These are phyloP conservation scores for Cylloceria caligata DNA, from an alignment of 2,888 invertebrate genomes.

Conservation along the genomic window DNA sequence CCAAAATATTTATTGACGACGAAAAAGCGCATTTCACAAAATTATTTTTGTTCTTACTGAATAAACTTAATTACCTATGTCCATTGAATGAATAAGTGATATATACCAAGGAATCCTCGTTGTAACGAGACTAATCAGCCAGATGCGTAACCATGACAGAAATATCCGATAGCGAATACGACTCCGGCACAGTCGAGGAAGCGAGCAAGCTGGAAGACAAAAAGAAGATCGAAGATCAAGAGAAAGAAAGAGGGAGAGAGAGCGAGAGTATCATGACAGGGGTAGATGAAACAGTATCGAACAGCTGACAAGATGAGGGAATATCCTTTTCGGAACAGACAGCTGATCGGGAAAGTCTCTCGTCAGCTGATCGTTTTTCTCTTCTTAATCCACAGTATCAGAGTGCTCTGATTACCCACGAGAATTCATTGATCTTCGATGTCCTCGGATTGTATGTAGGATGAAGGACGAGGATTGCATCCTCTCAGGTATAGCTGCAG, in stretches of 20 bases:
- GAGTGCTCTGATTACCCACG: conserved; percentile 69
- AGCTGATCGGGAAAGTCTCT: conserved; percentile 62
- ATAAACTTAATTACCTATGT: background rate
- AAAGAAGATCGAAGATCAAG: conserved; percentile 31
- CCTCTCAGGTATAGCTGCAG: conserved; percentile 41
- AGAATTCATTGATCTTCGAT: conserved; percentile 68
- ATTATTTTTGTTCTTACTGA: background rate
- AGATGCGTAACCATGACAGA: conserved; percentile 11
- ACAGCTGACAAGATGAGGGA: conserved; percentile 62
- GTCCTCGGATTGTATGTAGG: conserved; percentile 23
- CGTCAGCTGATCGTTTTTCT: conserved; percentile 63
- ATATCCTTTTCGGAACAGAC: conserved; percentile 55
- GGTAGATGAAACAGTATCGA: conserved; percentile 48
- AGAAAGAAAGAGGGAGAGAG: too few relatives aligned
- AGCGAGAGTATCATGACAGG: conserved; percentile 13
- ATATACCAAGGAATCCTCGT: background rate
- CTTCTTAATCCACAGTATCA: conserved; percentile 37
- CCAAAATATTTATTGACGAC: too few relatives aligned
- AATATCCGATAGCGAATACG: conserved; percentile 56
- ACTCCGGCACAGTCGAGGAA: conserved; percentile 32
- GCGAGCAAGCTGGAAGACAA: background rate
- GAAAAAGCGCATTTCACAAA: too few relatives aligned
- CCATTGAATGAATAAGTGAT: background rate
- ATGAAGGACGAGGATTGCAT: conserved; percentile 36
- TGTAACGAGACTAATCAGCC: conserved; percentile 57